Evolutionary conservation across 1,140 invertebrate genomes (phyloP).

Genomic region (Drosophila virilis): DNA sequence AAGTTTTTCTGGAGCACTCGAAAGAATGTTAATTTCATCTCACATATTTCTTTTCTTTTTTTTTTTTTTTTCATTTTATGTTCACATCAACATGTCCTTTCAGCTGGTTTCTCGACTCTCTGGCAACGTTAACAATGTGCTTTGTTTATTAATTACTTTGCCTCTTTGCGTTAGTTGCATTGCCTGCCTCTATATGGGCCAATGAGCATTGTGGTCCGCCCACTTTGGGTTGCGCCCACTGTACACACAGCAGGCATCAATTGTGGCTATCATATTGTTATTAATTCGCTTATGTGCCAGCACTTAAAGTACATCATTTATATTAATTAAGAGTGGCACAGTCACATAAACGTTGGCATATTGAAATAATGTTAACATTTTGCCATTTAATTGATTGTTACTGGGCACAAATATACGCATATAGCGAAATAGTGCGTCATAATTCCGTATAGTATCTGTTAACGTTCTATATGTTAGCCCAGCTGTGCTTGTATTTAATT

Average conservation of each 20-base stretch:
- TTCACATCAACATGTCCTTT: constrained; percentile 20
- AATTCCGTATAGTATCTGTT: constrained; percentile 1
- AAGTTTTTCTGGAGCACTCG: constrained; percentile 6
- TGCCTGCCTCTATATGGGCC: constrained; percentile 57
- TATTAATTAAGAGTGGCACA: constrained; percentile 54
- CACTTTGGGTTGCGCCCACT: constrained; percentile 7
- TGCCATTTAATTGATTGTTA: constrained; percentile 49
- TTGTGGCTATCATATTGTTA: constrained; percentile 44
- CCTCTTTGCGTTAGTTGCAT: constrained; percentile 16
- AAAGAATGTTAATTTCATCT: constrained; percentile 23
- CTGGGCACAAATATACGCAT: constrained; percentile 10
- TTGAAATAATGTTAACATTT: constrained; percentile 51
- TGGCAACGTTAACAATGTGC: constrained; percentile 21
- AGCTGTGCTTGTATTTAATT: constrained; percentile 40
- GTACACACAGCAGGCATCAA: constrained; percentile 11
- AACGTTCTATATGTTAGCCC: constrained; percentile 32
- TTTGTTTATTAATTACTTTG: constrained; percentile 33
- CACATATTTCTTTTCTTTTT: neutral
- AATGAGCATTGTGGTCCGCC: constrained; percentile 38
- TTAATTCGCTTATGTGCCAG: constrained; percentile 59
- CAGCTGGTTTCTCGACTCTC: constrained; percentile 1
- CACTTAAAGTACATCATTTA: constrained; percentile 64
- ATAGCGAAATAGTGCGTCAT: constrained; percentile 27
- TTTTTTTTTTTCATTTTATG: neutral
- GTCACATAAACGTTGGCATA: constrained; percentile 18